Conservation (phyloP, 2,797 vertebrate species). For the Coregonus sp. region DNA sequence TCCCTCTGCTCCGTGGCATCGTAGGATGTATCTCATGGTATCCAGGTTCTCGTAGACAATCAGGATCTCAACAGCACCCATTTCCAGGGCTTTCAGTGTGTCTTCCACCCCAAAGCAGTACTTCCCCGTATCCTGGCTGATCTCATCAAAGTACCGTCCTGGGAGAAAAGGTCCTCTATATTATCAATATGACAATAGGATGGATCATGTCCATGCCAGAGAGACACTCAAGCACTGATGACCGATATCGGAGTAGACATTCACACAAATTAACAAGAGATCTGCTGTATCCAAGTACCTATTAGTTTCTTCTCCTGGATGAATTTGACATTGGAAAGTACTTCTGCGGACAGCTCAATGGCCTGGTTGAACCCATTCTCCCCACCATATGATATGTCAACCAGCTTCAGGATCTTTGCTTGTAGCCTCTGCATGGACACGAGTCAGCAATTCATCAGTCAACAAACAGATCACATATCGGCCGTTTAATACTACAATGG, state of each 20-base stretch:
- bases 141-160: slow-evolving; percentile 89
- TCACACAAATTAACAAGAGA: background rate
- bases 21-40: slow-evolving; percentile 88
- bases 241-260: background rate
- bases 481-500: background rate
- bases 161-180: slow-evolving; percentile 7
- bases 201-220: background rate
- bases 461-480: background rate
- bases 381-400: slow-evolving; percentile 72
- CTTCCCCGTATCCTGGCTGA: slow-evolving; percentile 89
- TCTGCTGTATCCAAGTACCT: slow-evolving; percentile 28
- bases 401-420: slow-evolving; percentile 81
- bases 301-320: slow-evolving; percentile 86
- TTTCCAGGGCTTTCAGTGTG: slow-evolving; percentile 87
- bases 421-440: slow-evolving; percentile 75
- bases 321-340: slow-evolving; percentile 91
- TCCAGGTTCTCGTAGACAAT: slow-evolving; percentile 90
- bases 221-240: background rate
- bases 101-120: slow-evolving; percentile 90
- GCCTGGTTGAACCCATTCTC: slow-evolving; percentile 93
- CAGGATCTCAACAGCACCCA: slow-evolving; percentile 89
- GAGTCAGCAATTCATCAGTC: background rate
- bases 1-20: slow-evolving; percentile 86
- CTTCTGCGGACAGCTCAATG: slow-evolving; percentile 88
- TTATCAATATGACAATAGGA: background rate